Base-by-base conservation (phyloP, 2,797 vertebrate genomes). In the Anabacerthia variegaticeps region DNA sequence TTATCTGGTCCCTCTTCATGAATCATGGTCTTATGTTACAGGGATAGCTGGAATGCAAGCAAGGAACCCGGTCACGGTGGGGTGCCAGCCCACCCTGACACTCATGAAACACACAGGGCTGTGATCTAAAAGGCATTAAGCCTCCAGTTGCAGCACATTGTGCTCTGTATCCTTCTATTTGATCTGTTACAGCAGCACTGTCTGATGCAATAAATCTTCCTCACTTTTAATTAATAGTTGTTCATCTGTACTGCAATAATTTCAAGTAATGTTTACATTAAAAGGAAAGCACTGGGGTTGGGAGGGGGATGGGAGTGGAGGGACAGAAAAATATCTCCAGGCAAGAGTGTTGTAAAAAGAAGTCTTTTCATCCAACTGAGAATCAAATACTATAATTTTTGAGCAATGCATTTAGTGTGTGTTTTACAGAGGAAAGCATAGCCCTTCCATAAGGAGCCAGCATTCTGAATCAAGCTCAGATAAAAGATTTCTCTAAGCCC, bases 171-270 rank as follows among this genome's bases (percentile, higher is more conserved):
- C 87, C 58, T 88, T 93, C 89, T 91, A 41, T 95, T 95, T 95
- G 89, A 95, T 95, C 89, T 85, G 83, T 79, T 96, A 82, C 69
- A 88, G 88, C 91, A 82, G 58, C 58, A 43, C 67, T 88, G 88
- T 74, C 88, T 96, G 76, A 54, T 88, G 92, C 80, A 94, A 87
- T 95, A 95, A 82, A 95, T 95, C 93, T 93, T 95, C 67, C 83
- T 95, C 77, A 68, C 81, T 93, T 95, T 93, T 96, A 97, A 96
- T 96, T 96, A 97, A 95, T 95, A 89, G 89, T 90, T 89, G 68
- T 93, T 96, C 85, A 55, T 95, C 94, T 93, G 80, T 87, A 90
- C 65, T 67, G 89, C 85, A 95, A 89, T 92, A 92, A 95, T 97
- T 97, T 95, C 74, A 61, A 92, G 77, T 93, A 95, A 94, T 92